These are phyloP conservation scores for Serrognathus titanus DNA, from an alignment of 2,888 invertebrate species.

Conservation along the genomic window DNA sequence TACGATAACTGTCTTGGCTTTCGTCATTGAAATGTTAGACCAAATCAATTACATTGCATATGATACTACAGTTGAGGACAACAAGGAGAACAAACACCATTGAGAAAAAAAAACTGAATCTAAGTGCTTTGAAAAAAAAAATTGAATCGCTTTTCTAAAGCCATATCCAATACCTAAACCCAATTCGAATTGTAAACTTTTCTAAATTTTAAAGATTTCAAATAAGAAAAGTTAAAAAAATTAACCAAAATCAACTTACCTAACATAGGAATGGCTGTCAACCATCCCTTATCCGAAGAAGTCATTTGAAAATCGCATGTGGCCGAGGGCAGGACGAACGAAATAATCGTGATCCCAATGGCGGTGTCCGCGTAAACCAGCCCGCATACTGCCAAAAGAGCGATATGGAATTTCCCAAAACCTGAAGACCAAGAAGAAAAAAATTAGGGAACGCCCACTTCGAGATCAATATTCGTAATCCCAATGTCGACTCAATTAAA, in stretches of 20 bases:
- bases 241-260: slow-evolving; percentile 50
- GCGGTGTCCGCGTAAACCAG: slow-evolving; percentile 81
- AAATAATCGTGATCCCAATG: slow-evolving; percentile 74
- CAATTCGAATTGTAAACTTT: too few species aligned
- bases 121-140: too few species aligned
- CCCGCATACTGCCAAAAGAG: slow-evolving; percentile 71
- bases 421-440: slow-evolving; percentile 51
- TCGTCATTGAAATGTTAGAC: too few species aligned
- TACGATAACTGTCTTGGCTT: too few species aligned
- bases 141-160: too few species aligned
- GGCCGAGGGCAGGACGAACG: slow-evolving; percentile 79
- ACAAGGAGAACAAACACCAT: too few species aligned
- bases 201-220: too few species aligned
- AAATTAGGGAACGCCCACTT: not conserved
- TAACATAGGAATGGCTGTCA: slow-evolving; percentile 74
- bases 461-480: not conserved
- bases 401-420: slow-evolving; percentile 79
- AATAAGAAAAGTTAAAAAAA: too few species aligned
- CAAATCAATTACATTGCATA: too few species aligned
- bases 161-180: too few species aligned
- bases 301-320: slow-evolving; percentile 79
- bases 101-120: too few species aligned
- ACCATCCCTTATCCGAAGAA: slow-evolving; percentile 73
- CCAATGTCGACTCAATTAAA: slow-evolving; percentile 24
- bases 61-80: too few species aligned